Evolutionary conservation across 35 echinoderm and acorn worm species (phyloP).

Genomic region (Hemicentrotus pulcherrimus): DNA sequence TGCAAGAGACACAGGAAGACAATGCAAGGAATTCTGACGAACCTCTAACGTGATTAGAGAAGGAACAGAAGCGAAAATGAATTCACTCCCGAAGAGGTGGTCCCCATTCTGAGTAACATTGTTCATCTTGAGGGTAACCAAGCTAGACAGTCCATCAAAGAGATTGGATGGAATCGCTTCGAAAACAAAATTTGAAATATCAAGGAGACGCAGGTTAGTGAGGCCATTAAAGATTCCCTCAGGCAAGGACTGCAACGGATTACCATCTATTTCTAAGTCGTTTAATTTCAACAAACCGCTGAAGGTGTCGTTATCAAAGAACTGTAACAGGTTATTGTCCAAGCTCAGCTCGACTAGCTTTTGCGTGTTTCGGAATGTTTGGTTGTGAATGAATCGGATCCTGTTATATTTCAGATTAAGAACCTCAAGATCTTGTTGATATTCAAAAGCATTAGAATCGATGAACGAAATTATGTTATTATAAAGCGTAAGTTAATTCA

Average conservation of each 20-base stretch:
- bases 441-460: background rate
- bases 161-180: background rate
- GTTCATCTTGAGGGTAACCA: background rate
- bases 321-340: background rate
- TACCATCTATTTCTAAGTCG: background rate
- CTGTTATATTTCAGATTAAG: conserved; percentile 19
- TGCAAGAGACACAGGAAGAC: background rate
- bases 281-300: background rate
- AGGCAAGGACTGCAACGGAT: background rate
- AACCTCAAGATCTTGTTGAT: background rate
- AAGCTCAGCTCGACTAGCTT: background rate
- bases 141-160: background rate
- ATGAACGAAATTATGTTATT: conserved; percentile 20
- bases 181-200: background rate
- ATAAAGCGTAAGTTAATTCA: background rate
- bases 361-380: background rate
- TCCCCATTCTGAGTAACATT: background rate
- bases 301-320: background rate
- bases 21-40: background rate
- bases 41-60: background rate
- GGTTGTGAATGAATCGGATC: background rate
- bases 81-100: background rate
- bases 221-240: background rate
- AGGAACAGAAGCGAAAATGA: background rate
- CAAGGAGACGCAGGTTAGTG: background rate